A percentile compares a stretch with the other conserved stretches of the same genome.
Evolutionary conservation across 2,888 invertebrate species (phyloP).

Genomic region (Aphodius sticticus): DNA sequence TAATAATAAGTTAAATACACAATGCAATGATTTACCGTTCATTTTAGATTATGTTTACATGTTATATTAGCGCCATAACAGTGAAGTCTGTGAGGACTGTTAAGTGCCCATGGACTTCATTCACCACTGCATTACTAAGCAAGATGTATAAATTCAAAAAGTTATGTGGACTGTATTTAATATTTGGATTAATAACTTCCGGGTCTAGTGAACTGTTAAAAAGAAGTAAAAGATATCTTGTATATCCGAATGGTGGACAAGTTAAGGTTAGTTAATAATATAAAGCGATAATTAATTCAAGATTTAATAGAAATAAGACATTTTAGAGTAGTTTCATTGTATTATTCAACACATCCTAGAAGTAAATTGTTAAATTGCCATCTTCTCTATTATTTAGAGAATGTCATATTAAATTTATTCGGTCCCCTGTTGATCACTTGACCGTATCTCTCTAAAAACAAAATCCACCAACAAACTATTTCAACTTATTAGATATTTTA

Average conservation of each 20-base stretch:
- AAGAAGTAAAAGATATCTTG: conserved; percentile 31
- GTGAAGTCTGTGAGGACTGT: background rate
- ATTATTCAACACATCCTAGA: too few relatives aligned
- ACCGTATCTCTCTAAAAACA: background rate
- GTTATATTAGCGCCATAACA: background rate
- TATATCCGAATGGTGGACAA: conserved; percentile 33
- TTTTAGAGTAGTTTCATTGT: too few relatives aligned
- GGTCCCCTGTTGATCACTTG: background rate
- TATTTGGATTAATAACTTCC: background rate
- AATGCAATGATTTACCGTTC: background rate
- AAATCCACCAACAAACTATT: background rate
- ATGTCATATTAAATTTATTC: background rate
- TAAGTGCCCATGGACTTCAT: background rate
- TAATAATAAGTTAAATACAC: background rate
- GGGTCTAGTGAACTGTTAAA: conserved; percentile 9
- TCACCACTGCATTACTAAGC: background rate
- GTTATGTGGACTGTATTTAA: background rate
- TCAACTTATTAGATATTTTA: background rate
- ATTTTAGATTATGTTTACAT: background rate
- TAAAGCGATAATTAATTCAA: background rate
- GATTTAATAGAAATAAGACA: background rate
- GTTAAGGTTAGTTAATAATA: conserved; percentile 27
- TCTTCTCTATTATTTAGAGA: background rate
- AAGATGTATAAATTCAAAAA: background rate
- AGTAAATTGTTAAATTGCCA: too few relatives aligned